phyloP scores from a whole-genome alignment of 2,888 invertebrate species.

The Andrena marginata region DNA sequence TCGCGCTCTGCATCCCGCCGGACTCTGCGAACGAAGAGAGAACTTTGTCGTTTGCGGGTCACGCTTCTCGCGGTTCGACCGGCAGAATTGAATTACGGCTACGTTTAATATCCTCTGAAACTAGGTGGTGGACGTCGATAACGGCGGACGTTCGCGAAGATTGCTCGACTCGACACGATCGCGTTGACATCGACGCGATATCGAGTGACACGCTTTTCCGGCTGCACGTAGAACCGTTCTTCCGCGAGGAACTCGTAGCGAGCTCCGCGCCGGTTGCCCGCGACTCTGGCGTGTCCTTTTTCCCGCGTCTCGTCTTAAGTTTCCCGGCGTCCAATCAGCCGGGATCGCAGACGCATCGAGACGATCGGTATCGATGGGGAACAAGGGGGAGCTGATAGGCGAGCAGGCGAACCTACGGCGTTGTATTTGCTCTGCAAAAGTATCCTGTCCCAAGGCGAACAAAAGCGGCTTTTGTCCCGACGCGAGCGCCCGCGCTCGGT shows the following conservation, averaged over 20 bases:
- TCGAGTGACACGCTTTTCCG: slow-evolving; percentile 15
- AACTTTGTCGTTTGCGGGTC: slow-evolving; percentile 33
- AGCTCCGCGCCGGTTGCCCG: background rate
- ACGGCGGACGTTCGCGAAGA: background rate
- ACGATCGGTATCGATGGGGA: slow-evolving; percentile 40
- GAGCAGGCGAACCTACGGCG: slow-evolving; percentile 25
- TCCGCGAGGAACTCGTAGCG: too few species aligned
- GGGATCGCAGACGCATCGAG: slow-evolving; percentile 22
- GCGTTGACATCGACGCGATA: background rate
- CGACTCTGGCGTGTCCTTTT: slow-evolving; percentile 17
- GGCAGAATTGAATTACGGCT: slow-evolving; percentile 22
- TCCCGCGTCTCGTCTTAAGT: slow-evolving; percentile 32
- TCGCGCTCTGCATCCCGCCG: slow-evolving; percentile 31
- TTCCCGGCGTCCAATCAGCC: slow-evolving; percentile 9
- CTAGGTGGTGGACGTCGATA: background rate
- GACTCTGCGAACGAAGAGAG: slow-evolving; percentile 54
- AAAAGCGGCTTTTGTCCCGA: slow-evolving; percentile 59
- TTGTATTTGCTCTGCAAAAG: slow-evolving; percentile 52
- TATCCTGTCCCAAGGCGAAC: slow-evolving; percentile 49
- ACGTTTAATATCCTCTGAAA: slow-evolving; percentile 5
- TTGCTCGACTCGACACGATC: background rate
- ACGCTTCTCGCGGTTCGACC: slow-evolving; percentile 27
- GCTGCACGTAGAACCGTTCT: background rate
- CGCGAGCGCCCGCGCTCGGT: slow-evolving; percentile 50
- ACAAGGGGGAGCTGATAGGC: slow-evolving; percentile 33